Base-by-base conservation (phyloP, 2,888 invertebrate species). In the Bombylius discolor region DNA sequence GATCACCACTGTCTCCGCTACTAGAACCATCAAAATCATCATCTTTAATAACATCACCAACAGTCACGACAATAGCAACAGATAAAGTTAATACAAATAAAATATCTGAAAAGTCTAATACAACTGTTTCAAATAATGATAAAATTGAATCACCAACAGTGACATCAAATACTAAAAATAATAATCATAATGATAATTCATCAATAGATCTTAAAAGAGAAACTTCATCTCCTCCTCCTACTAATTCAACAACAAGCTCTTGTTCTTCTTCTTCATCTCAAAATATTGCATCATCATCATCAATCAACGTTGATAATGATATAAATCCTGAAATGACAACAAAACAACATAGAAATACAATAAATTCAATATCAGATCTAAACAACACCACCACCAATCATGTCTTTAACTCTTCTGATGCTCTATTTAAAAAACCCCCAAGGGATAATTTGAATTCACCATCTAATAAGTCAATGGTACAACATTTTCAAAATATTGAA, bases 401-500 rank as follows among this genome's bases (percentile, higher is more conserved):
- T 42, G 39, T 11, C 11, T 42, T 11, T 11, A 42, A 42, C 39
- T 42, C 39, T 42, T 42, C 39, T 42, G 39, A 42, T 42, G 11
- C 11, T 42, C 39, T 42, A 42, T 42, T 42, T 42, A 42, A 42
- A 42, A 42, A 48, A 5, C 23, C 33, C 32, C 50, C 51, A 23
- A 50, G 45, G 13, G 55, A 59, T 33, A 47, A 39, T 49, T 55
- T 47, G 12, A 52, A 42, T 50, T 56, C 57, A 44, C 57, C 57
- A 12, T 42, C 39, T 42, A 23, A 23, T 23, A 39, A 52, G 36
- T 36, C 51, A 31, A 45, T 70, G 62, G 70, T 69, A 62, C 68
- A 42, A n/a, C 53, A 79, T 61, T 78, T 82, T 65, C 81, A 82
- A 71, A 83, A 81, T 74, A 82, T 83, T 66, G 83, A 83, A 70